A percentile compares a stretch with the other conserved stretches of the same genome.
phyloP scores from a whole-genome alignment of 2,888 invertebrate species.

The Aphrophora alni region DNA sequence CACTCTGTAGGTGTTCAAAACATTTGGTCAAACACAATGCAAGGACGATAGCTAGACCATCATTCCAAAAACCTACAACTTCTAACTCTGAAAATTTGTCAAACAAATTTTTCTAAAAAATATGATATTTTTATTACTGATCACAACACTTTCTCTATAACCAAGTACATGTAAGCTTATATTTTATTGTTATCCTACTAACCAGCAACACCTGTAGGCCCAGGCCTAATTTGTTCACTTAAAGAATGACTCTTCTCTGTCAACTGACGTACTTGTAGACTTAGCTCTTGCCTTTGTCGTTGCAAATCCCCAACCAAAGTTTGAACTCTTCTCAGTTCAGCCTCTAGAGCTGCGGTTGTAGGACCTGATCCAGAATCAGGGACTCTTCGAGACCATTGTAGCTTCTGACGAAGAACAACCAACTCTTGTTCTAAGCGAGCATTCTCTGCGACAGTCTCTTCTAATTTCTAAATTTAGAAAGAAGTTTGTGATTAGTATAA shows the following conservation, averaged over 20 bases:
- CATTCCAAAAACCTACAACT: too few species aligned
- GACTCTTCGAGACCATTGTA: slow-evolving; percentile 72
- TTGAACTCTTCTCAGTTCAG: slow-evolving; percentile 83
- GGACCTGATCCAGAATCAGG: slow-evolving; percentile 59
- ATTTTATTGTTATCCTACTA: too few species aligned
- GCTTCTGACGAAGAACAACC: slow-evolving; percentile 80
- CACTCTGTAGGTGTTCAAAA: too few species aligned
- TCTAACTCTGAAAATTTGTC: too few species aligned
- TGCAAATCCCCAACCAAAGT: slow-evolving; percentile 84
- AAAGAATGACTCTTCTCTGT: slow-evolving; percentile 80
- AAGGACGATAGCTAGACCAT: too few species aligned
- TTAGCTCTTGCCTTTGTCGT: slow-evolving; percentile 83
- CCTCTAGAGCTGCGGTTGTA: slow-evolving; percentile 53
- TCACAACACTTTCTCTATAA: too few species aligned
- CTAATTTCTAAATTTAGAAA: slow-evolving; percentile 72
- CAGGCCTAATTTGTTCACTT: slow-evolving; percentile 67
- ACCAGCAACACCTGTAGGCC: slow-evolving; percentile 54
- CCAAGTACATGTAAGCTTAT: too few species aligned
- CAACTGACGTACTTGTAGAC: slow-evolving; percentile 82
- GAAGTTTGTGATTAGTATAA: too few species aligned
- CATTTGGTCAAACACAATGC: too few species aligned
- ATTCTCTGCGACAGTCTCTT: slow-evolving; percentile 91
- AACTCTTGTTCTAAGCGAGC: slow-evolving; percentile 88
- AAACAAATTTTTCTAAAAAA: too few species aligned
- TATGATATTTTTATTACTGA: too few species aligned